Conservation (phyloP, 2,113 vertebrate species). For the Nyctibius bracteatus region DNA sequence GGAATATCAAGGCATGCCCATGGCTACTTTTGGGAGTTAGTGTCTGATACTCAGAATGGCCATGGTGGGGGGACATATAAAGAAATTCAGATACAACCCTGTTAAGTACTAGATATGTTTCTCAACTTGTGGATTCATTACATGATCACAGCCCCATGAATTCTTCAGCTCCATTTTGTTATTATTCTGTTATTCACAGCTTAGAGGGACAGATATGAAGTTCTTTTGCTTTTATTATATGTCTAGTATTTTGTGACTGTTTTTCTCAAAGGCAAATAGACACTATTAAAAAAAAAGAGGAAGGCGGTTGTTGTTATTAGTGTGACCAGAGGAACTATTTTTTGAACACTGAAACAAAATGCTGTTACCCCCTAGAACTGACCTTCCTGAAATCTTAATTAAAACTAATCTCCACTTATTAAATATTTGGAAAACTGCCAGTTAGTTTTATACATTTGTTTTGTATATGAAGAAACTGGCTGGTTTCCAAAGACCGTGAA, state of each 20-base stretch:
- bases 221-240: not conserved
- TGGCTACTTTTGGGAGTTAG: not conserved
- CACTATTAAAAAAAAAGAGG: not conserved
- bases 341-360: not conserved
- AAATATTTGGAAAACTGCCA: not conserved
- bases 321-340: not conserved
- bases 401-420: not conserved
- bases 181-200: not conserved
- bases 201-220: not conserved
- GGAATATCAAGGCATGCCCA: not conserved
- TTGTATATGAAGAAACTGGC: not conserved
- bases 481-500: not conserved
- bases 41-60: not conserved
- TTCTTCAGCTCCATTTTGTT: not conserved
- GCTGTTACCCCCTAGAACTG: not conserved
- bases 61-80: rapidly evolving
- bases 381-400: not conserved
- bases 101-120: not conserved
- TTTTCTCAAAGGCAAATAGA: not conserved
- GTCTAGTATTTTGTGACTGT: not conserved
- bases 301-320: not conserved
- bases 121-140: not conserved
- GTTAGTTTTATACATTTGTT: not conserved
- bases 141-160: not conserved
- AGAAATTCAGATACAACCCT: not conserved